Evolutionary conservation across 2,797 vertebrate genomes (phyloP).

Genomic region (Hirundo rustica): DNA sequence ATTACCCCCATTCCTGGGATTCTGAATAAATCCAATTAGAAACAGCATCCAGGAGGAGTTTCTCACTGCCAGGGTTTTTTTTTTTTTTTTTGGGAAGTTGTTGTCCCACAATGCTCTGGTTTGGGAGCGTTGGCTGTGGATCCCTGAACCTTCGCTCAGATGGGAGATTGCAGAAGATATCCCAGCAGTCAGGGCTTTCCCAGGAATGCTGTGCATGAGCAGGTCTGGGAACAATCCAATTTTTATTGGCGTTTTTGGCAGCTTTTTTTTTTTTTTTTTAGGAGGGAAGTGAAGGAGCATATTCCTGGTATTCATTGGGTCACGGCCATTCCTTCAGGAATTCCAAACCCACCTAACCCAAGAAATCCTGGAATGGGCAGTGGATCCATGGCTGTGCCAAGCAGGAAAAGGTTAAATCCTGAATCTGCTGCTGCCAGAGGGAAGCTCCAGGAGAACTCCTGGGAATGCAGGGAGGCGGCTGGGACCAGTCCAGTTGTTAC

Average conservation of each 20-base stretch:
- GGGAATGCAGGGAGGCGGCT: not conserved
- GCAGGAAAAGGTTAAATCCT: not conserved
- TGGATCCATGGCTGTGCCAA: not conserved
- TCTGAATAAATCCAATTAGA: not conserved
- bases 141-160: not conserved
- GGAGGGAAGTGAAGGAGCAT: not conserved
- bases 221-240: not conserved
- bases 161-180: not conserved
- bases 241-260: not conserved
- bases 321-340: not conserved
- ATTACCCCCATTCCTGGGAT: not conserved
- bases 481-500: too few relatives aligned
- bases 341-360: not conserved
- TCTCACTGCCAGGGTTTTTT: not conserved
- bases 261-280: not conserved
- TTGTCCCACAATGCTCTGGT: fast-evolving
- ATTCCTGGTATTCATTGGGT: not conserved
- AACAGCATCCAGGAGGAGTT: not conserved
- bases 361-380: not conserved
- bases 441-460: not conserved
- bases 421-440: not conserved
- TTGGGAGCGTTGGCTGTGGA: fast-evolving
- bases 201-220: not conserved
- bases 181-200: not conserved
- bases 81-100: not conserved